A percentile compares a stretch with the other conserved stretches of the same genome.
Evolutionary conservation across 2,797 vertebrate genomes (phyloP).

Genomic region (Kryptopterus vitreolus): DNA sequence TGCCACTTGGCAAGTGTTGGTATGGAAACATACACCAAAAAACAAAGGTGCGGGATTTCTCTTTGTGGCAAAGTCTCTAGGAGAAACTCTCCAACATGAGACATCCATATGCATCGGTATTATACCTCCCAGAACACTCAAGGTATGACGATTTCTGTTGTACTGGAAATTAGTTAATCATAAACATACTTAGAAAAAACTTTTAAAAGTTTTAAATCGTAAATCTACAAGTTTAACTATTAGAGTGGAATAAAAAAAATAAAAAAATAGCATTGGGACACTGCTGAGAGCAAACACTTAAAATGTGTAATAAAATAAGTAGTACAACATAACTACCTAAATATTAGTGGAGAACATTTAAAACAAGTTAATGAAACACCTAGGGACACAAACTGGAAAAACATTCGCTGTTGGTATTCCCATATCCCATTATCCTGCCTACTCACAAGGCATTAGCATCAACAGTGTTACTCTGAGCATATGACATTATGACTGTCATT

Average conservation of each 20-base stretch:
- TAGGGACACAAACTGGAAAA: constrained; percentile 7
- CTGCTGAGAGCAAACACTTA: neutral
- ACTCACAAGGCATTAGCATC: constrained; percentile 43
- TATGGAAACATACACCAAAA: neutral
- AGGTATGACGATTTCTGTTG: neutral
- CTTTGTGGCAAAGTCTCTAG: neutral
- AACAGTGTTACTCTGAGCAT: constrained; percentile 24
- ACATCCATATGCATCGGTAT: neutral
- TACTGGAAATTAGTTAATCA: neutral
- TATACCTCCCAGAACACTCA: neutral
- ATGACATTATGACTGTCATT: constrained; percentile 27
- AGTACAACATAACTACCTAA: neutral
- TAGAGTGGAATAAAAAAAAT: neutral
- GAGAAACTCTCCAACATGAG: neutral
- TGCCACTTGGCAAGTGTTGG: constrained; percentile 15
- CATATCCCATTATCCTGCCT: constrained; percentile 24
- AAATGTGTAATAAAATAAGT: neutral
- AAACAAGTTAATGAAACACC: constrained; percentile 15
- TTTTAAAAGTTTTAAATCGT: too few species aligned
- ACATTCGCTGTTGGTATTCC: constrained; percentile 34
- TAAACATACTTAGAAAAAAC: neutral
- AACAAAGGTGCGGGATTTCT: constrained; percentile 21
- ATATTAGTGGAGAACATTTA: neutral
- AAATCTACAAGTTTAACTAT: neutral
- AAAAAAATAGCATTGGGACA: neutral